Conservation (phyloP, 2,888 invertebrate species). For the Quadroppia sp. region DNA sequence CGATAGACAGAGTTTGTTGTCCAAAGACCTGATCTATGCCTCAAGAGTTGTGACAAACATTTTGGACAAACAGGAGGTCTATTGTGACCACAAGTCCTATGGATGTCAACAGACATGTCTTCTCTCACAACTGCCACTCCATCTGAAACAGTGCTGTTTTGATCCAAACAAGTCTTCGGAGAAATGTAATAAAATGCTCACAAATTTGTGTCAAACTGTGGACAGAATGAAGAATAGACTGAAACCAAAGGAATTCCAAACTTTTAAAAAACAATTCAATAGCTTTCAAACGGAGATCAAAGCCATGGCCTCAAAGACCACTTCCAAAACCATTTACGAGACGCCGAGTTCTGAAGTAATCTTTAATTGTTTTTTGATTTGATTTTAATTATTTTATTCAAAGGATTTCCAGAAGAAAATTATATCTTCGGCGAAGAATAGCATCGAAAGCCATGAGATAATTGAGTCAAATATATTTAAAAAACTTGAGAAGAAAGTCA, state of each 20-base stretch:
- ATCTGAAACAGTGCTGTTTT: not conserved
- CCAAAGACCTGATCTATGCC: not conserved
- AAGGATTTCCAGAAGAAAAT: not conserved
- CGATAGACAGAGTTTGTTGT: not conserved
- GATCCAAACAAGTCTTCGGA: constrained; percentile 5
- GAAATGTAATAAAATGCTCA: not conserved
- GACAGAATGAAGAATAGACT: not conserved
- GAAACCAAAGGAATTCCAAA: not conserved
- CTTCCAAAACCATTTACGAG: not conserved
- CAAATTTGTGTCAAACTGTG: not conserved
- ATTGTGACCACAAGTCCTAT: not conserved
- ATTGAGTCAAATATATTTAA: not conserved
- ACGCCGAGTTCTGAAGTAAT: not conserved
- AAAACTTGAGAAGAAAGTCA: not conserved
- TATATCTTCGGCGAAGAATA: not conserved
- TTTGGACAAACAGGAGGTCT: constrained; percentile 6
- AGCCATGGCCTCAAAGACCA: not conserved
- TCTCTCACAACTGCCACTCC: not conserved
- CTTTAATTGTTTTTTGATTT: not conserved
- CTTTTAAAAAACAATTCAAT: not conserved
- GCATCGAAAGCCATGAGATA: not conserved
- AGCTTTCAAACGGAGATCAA: not conserved
- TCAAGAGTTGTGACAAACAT: not conserved
- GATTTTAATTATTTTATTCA: not conserved
- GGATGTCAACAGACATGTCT: not conserved